phyloP scores from a whole-genome alignment of 2,797 vertebrate genomes.

The Danio choprae region DNA sequence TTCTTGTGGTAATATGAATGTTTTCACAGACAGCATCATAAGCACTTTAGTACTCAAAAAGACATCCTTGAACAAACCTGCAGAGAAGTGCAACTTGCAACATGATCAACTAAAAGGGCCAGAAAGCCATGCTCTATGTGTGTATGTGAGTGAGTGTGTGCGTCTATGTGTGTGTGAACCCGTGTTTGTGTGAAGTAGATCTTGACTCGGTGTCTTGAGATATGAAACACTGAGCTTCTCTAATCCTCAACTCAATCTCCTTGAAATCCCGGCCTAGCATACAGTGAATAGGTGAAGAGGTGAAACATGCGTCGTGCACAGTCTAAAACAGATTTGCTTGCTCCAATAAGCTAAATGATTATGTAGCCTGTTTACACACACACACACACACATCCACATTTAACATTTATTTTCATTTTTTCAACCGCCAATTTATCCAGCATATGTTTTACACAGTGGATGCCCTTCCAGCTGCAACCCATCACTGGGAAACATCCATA shows the following conservation, averaged over 20 bases:
- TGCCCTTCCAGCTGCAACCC: too few relatives aligned
- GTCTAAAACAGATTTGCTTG: conserved; percentile 7
- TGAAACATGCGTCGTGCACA: background rate
- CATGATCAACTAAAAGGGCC: conserved; percentile 26
- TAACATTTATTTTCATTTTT: too few relatives aligned
- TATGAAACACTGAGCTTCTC: conserved; percentile 27
- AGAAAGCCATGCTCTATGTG: conserved; percentile 13
- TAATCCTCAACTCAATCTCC: conserved; percentile 29
- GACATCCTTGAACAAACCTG: conserved; percentile 22
- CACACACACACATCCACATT: too few relatives aligned
- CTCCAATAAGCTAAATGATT: background rate
- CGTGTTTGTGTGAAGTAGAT: background rate
- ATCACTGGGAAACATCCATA: too few relatives aligned
- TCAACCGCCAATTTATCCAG: too few relatives aligned
- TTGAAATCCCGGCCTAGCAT: conserved; percentile 13
- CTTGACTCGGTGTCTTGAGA: conserved; percentile 32
- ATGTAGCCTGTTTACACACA: background rate
- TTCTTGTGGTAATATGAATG: conserved; percentile 14
- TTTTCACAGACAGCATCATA: conserved; percentile 26
- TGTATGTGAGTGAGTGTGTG: background rate
- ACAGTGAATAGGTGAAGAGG: conserved; percentile 28
- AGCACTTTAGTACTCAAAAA: conserved; percentile 24
- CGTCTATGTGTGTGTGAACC: background rate
- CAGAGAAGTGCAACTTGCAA: conserved; percentile 31
- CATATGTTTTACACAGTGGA: too few relatives aligned